Percentiles rank a stretch among this genome's conserved stretches.
Evolutionary conservation across 2,797 vertebrate species (phyloP).

Genomic region (Spinus pinus): DNA sequence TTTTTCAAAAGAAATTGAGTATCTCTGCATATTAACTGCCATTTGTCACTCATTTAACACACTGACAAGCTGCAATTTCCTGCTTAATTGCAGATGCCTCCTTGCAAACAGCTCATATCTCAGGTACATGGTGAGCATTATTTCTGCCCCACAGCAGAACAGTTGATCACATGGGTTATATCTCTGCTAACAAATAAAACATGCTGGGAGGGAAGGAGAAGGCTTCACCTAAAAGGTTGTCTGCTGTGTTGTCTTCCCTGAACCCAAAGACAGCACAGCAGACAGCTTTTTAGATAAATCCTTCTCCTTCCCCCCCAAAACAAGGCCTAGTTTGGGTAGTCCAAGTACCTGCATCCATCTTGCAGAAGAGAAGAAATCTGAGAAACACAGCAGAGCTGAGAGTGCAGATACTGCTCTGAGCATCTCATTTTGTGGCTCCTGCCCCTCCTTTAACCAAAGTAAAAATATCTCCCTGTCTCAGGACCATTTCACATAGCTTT

Average conservation of each 20-base stretch:
- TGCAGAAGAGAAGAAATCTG: neutral
- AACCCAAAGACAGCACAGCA: neutral
- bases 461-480: neutral
- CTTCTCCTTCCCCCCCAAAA: neutral
- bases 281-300: neutral
- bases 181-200: neutral
- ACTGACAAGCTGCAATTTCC: slow-evolving; percentile 9
- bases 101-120: neutral
- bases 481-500: neutral
- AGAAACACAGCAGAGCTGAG: neutral
- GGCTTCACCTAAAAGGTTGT: no score
- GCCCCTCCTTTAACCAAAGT: neutral
- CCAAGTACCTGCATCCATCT: neutral
- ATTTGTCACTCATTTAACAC: slow-evolving; percentile 19
- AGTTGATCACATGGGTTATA: neutral
- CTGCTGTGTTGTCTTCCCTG: neutral
- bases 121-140: neutral
- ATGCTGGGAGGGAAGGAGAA: neutral
- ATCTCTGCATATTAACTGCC: neutral
- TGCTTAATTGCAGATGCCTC: neutral
- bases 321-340: neutral
- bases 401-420: neutral
- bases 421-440: neutral
- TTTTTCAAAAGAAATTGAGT: neutral
- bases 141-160: neutral